Conservation (phyloP, 2,888 invertebrate species). For the Chrysolina oricalcia region DNA sequence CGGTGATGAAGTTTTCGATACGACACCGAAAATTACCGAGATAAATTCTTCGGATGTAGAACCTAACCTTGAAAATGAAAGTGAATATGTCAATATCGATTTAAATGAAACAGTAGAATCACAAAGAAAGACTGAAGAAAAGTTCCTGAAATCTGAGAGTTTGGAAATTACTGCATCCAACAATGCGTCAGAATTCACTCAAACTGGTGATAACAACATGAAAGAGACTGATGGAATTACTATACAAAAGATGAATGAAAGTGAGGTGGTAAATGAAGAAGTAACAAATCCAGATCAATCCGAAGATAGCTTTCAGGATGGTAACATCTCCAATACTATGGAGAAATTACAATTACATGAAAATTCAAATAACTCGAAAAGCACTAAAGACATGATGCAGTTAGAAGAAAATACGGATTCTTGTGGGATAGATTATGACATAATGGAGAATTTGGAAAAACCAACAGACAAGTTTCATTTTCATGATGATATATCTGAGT, state of each 20-base stretch:
- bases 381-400: background rate
- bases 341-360: background rate
- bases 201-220: background rate
- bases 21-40: too few relatives aligned
- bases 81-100: background rate
- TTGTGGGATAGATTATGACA: background rate
- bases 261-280: background rate
- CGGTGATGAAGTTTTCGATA: too few relatives aligned
- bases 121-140: background rate
- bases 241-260: background rate
- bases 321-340: background rate
- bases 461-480: background rate
- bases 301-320: background rate
- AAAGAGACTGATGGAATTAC: background rate
- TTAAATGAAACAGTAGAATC: background rate
- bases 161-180: background rate
- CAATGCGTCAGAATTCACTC: background rate
- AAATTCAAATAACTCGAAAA: background rate
- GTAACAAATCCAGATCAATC: background rate
- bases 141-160: background rate
- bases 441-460: background rate
- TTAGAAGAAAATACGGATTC: background rate
- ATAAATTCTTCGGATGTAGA: background rate
- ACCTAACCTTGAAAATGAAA: background rate
- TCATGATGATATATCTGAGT: background rate